Conservation (phyloP, 1,140 invertebrate species). For the Bombus impatiens region DNA sequence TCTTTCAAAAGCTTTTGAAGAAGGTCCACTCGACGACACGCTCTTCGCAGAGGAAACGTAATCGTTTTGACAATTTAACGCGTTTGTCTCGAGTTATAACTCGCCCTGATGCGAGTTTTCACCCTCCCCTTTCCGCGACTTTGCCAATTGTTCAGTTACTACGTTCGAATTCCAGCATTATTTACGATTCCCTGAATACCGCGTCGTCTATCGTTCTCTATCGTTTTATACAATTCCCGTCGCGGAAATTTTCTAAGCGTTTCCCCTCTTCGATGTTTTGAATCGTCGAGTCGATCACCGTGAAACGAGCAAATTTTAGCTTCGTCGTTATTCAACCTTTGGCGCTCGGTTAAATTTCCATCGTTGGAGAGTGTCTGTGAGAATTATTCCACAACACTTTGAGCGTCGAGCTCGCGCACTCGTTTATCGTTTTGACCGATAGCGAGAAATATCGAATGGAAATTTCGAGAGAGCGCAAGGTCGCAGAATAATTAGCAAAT, state of each 20-base stretch:
- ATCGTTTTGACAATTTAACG: neutral
- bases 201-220: too few relatives aligned
- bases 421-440: too few relatives aligned
- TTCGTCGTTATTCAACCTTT: too few relatives aligned
- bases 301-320: neutral
- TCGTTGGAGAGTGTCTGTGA: neutral
- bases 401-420: too few relatives aligned
- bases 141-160: neutral
- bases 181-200: neutral
- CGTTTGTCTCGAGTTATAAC: neutral
- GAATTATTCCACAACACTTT: too few relatives aligned
- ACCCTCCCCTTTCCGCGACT: neutral
- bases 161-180: conserved; percentile 20
- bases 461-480: neutral
- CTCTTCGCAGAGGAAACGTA: neutral
- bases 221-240: neutral
- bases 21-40: conserved; percentile 2
- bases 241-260: conserved; percentile 3
- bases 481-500: neutral
- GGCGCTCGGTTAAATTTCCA: neutral
- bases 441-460: too few relatives aligned
- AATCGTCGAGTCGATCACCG: neutral
- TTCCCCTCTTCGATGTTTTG: too few relatives aligned
- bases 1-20: conserved; percentile 30
- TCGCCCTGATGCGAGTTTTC: neutral